Evolutionary conservation across 2,113 vertebrate genomes (phyloP).

Genomic region (Beaufortia kweichowensis): DNA sequence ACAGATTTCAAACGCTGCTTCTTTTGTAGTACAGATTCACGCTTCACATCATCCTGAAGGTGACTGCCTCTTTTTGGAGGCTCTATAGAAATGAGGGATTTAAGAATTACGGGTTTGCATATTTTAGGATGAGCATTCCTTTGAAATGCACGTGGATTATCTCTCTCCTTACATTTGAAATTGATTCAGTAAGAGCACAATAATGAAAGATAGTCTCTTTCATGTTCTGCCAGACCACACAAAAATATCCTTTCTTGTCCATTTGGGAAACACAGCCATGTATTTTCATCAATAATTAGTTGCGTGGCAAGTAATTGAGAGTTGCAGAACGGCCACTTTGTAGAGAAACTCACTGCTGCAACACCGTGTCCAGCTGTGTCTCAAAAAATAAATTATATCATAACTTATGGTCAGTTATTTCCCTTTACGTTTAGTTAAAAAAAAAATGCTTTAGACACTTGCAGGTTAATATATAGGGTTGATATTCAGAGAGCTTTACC

Average conservation of each 20-base stretch:
- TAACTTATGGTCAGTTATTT: slow-evolving; percentile 8
- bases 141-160: slow-evolving; percentile 11
- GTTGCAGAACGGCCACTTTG: neutral
- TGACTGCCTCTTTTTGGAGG: neutral
- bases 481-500: slow-evolving; percentile 2
- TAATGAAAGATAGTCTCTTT: neutral
- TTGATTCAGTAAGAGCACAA: neutral
- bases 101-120: slow-evolving; percentile 16
- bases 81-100: neutral
- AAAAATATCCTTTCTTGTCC: neutral
- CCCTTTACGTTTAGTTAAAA: neutral
- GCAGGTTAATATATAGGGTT: slow-evolving; percentile 4
- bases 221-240: neutral
- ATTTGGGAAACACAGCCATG: neutral
- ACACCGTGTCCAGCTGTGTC: neutral
- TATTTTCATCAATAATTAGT: neutral
- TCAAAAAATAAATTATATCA: neutral
- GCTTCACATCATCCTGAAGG: slow-evolving; percentile 12
- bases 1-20: slow-evolving; percentile 37
- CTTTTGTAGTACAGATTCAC: slow-evolving; percentile 16
- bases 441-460: neutral
- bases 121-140: neutral
- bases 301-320: neutral
- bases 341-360: neutral
- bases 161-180: slow-evolving; percentile 2